Percentiles rank a stretch among this genome's conserved stretches.
Evolutionary conservation across 2,797 vertebrate species (phyloP).

Genomic region (Myotis pilosus): DNA sequence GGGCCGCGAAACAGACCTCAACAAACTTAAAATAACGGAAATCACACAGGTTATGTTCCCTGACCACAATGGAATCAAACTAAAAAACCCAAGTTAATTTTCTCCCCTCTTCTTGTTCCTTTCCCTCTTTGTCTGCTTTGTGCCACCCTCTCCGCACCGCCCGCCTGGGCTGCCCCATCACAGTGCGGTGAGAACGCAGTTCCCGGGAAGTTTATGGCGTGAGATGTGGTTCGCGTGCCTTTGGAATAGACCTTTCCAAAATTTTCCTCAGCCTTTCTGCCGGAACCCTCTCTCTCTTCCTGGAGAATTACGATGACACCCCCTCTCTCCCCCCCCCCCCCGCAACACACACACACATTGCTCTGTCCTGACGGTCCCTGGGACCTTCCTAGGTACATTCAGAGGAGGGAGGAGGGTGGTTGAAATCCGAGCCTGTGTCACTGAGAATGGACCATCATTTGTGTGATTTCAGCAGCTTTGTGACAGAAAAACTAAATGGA

Average conservation of each 20-base stretch:
- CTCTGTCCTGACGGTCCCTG: background rate
- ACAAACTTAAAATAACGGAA: background rate
- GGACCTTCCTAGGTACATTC: background rate
- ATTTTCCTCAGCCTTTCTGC: background rate
- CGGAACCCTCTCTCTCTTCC: background rate
- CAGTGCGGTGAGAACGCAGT: background rate
- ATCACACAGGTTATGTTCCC: background rate
- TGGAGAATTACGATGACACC: background rate
- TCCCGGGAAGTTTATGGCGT: background rate
- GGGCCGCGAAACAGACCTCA: background rate
- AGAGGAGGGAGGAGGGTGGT: background rate
- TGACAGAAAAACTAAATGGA: slow-evolving; percentile 52
- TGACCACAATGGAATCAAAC: background rate
- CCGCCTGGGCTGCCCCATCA: background rate
- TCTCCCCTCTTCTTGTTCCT: background rate
- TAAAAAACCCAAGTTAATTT: background rate
- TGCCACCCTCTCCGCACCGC: accelerated
- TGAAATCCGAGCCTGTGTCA: background rate
- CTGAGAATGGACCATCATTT: background rate
- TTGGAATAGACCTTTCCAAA: background rate
- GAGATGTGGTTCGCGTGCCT: background rate
- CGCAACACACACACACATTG: background rate
- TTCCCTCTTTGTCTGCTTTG: background rate
- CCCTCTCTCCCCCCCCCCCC: too few species aligned
- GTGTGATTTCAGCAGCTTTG: slow-evolving; percentile 23